Conservation (phyloP, 2,888 invertebrate genomes). For the Galeruca laticollis region DNA sequence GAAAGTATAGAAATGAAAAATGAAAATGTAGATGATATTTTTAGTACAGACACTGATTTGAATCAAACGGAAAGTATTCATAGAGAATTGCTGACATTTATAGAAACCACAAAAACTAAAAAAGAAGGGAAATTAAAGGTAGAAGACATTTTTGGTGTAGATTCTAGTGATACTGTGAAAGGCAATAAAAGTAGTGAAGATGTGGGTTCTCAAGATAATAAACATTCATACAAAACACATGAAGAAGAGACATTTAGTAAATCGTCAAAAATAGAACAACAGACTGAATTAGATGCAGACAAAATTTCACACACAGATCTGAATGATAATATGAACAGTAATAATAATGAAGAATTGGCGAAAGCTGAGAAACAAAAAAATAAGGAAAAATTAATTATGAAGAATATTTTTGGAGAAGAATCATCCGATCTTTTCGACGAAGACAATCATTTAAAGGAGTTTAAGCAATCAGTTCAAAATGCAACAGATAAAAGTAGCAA, state of each 20-base stretch:
- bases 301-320: not conserved
- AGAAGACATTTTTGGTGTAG: not conserved
- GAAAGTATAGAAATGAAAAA: not conserved
- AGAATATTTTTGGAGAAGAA: conserved; percentile 9
- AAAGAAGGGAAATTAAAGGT: not conserved
- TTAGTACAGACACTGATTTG: conserved; percentile 1
- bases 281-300: not conserved
- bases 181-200: not conserved
- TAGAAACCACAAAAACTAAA: not conserved
- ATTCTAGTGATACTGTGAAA: not conserved
- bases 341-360: not conserved
- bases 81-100: not conserved
- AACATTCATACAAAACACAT: not conserved
- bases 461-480: conserved; percentile 3
- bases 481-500: not conserved
- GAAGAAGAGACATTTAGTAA: not conserved
- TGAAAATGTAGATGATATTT: no score
- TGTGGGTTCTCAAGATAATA: not conserved
- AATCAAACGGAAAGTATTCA: not conserved
- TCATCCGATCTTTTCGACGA: not conserved
- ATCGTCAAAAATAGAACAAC: no score
- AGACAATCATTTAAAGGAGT: not conserved
- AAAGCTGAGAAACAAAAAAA: not conserved
- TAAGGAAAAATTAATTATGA: not conserved
- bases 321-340: no score